These are phyloP conservation scores for Zootoca vivipara DNA, from an alignment of 2,113 vertebrate genomes.

Conservation along the genomic window DNA sequence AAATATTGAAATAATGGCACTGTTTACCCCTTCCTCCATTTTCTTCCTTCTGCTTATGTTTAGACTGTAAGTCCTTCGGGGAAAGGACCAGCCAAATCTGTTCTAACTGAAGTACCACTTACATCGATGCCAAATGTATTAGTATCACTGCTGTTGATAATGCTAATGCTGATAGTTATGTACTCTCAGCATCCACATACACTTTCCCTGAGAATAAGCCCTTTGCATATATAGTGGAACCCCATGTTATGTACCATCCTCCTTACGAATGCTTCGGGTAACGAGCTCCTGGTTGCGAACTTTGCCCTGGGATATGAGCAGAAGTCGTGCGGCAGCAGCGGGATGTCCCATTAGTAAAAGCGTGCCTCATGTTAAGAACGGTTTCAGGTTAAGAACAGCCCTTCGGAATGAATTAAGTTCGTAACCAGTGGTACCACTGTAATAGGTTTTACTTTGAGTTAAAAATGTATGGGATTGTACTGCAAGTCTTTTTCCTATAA, in stretches of 20 bases:
- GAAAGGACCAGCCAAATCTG: not conserved
- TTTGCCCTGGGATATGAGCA: no score
- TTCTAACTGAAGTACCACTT: not conserved
- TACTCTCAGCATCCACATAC: not conserved
- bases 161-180: not conserved
- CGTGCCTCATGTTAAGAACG: no score
- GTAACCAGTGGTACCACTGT: no score
- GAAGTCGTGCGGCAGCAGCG: rapidly evolving
- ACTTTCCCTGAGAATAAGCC: not conserved
- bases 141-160: not conserved
- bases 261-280: no score
- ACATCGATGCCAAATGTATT: not conserved
- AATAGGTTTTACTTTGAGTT: no score
- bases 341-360: no score
- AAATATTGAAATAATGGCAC: not conserved
- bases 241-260: no score
- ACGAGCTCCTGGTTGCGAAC: no score
- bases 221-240: no score
- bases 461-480: no score
- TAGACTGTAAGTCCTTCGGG: not conserved
- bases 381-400: no score
- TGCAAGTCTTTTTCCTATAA: not conserved
- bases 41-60: not conserved
- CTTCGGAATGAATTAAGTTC: no score
- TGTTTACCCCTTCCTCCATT: not conserved